phyloP scores from a whole-genome alignment of 2,113 vertebrate genomes.

The Pyrgilauda ruficollis region DNA sequence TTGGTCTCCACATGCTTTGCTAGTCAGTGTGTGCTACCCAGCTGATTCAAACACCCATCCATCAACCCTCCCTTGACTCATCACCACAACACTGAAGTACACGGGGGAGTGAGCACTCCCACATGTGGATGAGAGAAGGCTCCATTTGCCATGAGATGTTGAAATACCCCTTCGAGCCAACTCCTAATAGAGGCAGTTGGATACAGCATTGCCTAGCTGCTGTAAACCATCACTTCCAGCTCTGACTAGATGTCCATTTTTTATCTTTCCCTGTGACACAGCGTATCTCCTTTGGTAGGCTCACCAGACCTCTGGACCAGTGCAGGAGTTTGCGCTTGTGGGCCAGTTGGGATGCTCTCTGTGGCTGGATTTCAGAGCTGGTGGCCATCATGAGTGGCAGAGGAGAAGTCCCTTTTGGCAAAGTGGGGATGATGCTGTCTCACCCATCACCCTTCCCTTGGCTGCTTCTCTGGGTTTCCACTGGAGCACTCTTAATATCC shows the following conservation, averaged over 20 bases:
- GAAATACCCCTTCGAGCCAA: background rate
- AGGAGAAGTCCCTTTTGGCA: background rate
- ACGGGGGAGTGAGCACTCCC: background rate
- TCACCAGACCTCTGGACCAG: background rate
- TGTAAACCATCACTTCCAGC: background rate
- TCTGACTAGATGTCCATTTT: background rate
- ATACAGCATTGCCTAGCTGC: background rate
- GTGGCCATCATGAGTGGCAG: background rate
- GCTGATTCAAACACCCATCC: conserved; percentile 56
- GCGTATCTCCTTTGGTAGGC: background rate
- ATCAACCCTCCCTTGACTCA: conserved; percentile 43
- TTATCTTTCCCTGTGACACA: background rate
- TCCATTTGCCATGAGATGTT: background rate
- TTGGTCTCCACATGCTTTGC: background rate
- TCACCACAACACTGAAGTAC: background rate
- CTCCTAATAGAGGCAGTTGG: background rate
- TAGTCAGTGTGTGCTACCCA: background rate
- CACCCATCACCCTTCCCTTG: background rate
- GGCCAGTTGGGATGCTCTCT: background rate
- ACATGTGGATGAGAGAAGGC: background rate
- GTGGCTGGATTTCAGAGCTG: background rate
- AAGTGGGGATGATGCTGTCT: background rate
- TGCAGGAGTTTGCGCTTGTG: background rate
- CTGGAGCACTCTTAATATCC: background rate
- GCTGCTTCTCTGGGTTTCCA: background rate